Percentiles rank a stretch among this genome's conserved stretches.
These are phyloP conservation scores for Solea solea DNA, from an alignment of 2,113 vertebrate genomes.

Conservation along the genomic window DNA sequence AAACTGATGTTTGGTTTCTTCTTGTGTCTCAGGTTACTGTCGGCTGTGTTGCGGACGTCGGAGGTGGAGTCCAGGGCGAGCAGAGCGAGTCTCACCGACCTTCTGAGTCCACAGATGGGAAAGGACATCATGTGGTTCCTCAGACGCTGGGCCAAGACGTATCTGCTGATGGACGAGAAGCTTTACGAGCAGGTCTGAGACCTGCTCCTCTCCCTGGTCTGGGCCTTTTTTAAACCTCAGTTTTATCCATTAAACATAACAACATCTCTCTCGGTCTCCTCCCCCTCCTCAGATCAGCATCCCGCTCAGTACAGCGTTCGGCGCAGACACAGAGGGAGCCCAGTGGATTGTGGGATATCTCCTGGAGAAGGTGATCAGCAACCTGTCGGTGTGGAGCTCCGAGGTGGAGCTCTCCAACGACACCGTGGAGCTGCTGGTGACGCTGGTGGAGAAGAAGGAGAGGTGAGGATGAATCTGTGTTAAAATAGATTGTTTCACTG, in stretches of 20 bases:
- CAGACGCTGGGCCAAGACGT: conserved; percentile 96
- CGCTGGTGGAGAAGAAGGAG: conserved; percentile 95
- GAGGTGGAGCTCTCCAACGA: conserved; percentile 96
- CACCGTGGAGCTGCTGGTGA: conserved; percentile 97
- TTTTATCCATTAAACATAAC: neutral
- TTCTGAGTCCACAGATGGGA: conserved; percentile 98
- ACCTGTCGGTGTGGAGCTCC: conserved; percentile 97
- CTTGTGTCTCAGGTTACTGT: conserved; percentile 86
- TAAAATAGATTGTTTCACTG: too few species aligned
- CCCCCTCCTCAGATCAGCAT: conserved; percentile 89
- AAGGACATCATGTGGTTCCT: conserved; percentile 99
- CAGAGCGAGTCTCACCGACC: conserved; percentile 91
- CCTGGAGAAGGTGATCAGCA: conserved; percentile 98
- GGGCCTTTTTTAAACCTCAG: neutral
- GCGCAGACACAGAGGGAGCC: conserved; percentile 95
- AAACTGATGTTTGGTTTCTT: neutral
- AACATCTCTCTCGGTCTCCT: too few species aligned
- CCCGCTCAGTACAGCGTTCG: conserved; percentile 94
- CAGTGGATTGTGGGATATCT: conserved; percentile 99
- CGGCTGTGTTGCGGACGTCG: conserved; percentile 93
- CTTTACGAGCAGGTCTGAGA: conserved; percentile 90
- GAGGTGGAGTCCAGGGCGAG: conserved; percentile 98
- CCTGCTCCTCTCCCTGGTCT: neutral
- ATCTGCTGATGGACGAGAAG: conserved; percentile 96
- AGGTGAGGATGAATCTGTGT: conserved; percentile 77